A percentile compares a stretch with the other conserved stretches of the same genome.
Evolutionary conservation across 2,888 invertebrate species (phyloP).

Genomic region (Oscheius sp.): DNA sequence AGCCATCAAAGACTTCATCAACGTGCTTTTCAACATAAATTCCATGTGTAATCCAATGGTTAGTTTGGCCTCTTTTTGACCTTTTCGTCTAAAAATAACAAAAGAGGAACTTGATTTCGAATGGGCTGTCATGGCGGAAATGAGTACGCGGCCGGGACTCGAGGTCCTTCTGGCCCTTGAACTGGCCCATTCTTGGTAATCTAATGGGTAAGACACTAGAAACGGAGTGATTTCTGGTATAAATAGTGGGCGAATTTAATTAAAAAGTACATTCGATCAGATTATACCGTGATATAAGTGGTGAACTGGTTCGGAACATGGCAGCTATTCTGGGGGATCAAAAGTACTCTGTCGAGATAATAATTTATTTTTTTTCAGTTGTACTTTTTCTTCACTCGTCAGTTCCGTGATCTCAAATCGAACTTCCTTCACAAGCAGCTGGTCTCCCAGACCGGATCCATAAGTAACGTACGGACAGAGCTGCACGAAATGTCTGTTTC

Average conservation of each 20-base stretch:
- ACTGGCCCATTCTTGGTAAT: background rate
- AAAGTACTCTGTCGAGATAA: too few species aligned
- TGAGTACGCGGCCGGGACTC: too few species aligned
- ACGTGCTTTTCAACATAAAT: slow-evolving; percentile 72
- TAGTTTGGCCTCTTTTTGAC: background rate
- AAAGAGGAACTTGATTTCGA: background rate
- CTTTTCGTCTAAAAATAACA: background rate
- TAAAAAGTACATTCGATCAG: too few species aligned
- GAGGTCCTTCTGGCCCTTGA: too few species aligned
- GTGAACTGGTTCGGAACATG: too few species aligned
- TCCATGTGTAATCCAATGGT: slow-evolving; percentile 71
- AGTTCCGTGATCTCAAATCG: slow-evolving; percentile 67
- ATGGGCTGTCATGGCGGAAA: too few species aligned
- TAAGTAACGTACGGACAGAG: slow-evolving; percentile 28
- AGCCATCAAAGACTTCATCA: slow-evolving; percentile 69
- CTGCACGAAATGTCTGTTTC: slow-evolving; percentile 27
- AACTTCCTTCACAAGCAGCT: slow-evolving; percentile 52
- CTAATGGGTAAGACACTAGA: background rate
- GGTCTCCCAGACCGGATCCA: slow-evolving; percentile 5
- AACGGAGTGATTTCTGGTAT: background rate
- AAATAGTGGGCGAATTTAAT: too few species aligned
- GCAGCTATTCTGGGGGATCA: too few species aligned
- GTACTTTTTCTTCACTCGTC: slow-evolving; percentile 72
- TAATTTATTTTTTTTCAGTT: slow-evolving; percentile 51
- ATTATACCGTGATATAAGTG: too few species aligned